Base-by-base conservation (phyloP, 1,140 invertebrate genomes). In the Dolichoris vasculosae region DNA sequence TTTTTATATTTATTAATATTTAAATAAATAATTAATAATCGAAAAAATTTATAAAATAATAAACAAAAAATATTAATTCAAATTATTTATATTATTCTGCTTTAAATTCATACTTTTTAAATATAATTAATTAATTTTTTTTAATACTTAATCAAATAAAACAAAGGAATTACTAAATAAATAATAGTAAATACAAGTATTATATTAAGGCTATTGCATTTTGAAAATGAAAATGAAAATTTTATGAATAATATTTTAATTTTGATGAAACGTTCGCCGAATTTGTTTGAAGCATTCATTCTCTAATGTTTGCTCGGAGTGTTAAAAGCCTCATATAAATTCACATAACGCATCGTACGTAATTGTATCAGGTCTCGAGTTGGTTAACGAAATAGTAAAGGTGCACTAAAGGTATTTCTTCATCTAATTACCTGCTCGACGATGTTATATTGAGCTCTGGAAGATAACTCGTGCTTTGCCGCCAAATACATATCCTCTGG, bases 401-500 rank as follows among this genome's bases (percentile, higher is more conserved):
- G 0, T 32, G 64, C 30, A 23, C 55, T 23, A 23, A 59, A 23
- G 55, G 26, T 23, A 4, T 32, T 35, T 20, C 35, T 13, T 20
- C 38, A 73, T 43, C 8, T 73, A 73, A 73, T 73, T 85, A 94
- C 94, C 82, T 96, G 96, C 69, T 96, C 94, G 81, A 96, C 95
- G 89, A 97, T 95, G 63, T 95, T 96, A 89, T 97, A 95, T 1
- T 96, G 94, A 0, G 94, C 94, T 86, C 95, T 95, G 84, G 95
- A 94, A 86, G 95, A 93, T 82, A 95, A 95, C 35, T 94, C 94
- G 59, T 95, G 94, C 55, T 96, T 95, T 38, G 95, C 96, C 20
- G 96, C 97, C 9, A 97, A 94, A 90, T 97, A 98, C 94, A 97
- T 96, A 88, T 97, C 96, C 89, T 97, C 97, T 2, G 97, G 96